Evolutionary conservation across 2,888 invertebrate genomes (phyloP), one percentile per base, ranked within the genome.

Genomic region (Crocallis elinguaria): DNA sequence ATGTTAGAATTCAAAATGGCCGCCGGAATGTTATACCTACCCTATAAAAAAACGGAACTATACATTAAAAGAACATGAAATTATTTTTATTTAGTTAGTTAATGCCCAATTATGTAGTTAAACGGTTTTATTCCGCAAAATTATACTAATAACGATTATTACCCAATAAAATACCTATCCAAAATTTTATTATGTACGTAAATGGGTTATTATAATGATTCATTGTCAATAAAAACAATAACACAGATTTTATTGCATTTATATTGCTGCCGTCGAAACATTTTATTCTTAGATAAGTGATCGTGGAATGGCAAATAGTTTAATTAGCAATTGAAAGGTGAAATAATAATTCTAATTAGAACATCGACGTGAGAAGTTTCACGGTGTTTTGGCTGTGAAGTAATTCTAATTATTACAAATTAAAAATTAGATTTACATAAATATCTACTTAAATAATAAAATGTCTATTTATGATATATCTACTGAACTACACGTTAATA

Each of bases 231-330:
- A 76, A 79, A 77, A 73, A 70, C 70, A 72, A 75, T 80, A 76
- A 78, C 63, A 57, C 46, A 41, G 58, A 46, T 77, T 84, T 83
- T 73, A 83, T 79, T 69, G 67, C 71, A 60, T 74, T 76, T 75
- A 67, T 74, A 77, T 71, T 49, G 57, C 56, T 52, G 46, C 49
- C 49, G 56, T 60, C 73, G 66, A 72, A 69, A 67, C 65, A 67
- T 75, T 73, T 75, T 71, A 74, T 73, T 69, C 62, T 70, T 57
- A 57, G 32, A 52, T 61, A 66, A 62, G 62, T 69, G 62, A 62
- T 60, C 64, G 53, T 61, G 48, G 62, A 57, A 36, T 59, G 62
- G 56, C 46, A 48, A 49, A 48, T 46, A 37, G 12, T 66, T 62
- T 67, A 63, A 71, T 67, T 69, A 57, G 56, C 53, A 55, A 67